A percentile compares a stretch with the other conserved stretches of the same genome.
phyloP scores from a whole-genome alignment of 2,888 invertebrate species.

The Matsumyia berberina region DNA sequence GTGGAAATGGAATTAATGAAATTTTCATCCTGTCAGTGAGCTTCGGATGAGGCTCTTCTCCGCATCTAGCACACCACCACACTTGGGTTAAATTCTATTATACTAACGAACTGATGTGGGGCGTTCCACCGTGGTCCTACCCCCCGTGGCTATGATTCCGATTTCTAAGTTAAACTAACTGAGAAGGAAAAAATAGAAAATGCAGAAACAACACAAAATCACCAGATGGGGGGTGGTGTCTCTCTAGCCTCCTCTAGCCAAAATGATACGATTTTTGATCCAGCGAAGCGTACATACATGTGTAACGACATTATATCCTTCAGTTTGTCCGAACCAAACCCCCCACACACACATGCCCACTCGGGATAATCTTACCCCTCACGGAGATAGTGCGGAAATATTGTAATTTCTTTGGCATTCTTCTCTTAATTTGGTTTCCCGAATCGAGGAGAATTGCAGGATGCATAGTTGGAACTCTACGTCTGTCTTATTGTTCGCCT shows the following conservation, averaged over 20 bases:
- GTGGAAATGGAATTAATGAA: constrained; percentile 75
- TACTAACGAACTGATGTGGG: constrained; percentile 62
- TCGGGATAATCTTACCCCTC: no score
- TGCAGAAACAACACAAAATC: constrained; percentile 73
- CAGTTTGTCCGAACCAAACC: constrained; percentile 45
- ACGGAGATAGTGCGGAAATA: constrained; percentile 56
- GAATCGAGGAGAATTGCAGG: constrained; percentile 26
- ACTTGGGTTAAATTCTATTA: constrained; percentile 70
- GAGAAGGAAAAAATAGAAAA: constrained; percentile 52
- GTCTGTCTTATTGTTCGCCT: constrained; percentile 21
- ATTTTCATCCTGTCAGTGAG: constrained; percentile 74
- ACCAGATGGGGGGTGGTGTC: neutral
- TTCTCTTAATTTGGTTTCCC: constrained; percentile 64
- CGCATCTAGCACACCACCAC: constrained; percentile 38
- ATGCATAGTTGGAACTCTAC: constrained; percentile 18
- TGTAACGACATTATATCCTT: constrained; percentile 72
- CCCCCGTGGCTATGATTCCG: constrained; percentile 10
- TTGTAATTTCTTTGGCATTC: constrained; percentile 62
- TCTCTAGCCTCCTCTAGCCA: neutral
- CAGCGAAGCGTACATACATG: constrained; percentile 67
- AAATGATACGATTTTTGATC: constrained; percentile 71
- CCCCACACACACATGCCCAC: constrained; percentile 5
- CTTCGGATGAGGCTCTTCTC: constrained; percentile 58
- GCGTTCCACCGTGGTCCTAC: constrained; percentile 20
- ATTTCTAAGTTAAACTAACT: constrained; percentile 70